A percentile compares a stretch with the other conserved stretches of the same genome.
phyloP scores from a whole-genome alignment of 2,888 invertebrate species.

The Chironomus riparius region DNA sequence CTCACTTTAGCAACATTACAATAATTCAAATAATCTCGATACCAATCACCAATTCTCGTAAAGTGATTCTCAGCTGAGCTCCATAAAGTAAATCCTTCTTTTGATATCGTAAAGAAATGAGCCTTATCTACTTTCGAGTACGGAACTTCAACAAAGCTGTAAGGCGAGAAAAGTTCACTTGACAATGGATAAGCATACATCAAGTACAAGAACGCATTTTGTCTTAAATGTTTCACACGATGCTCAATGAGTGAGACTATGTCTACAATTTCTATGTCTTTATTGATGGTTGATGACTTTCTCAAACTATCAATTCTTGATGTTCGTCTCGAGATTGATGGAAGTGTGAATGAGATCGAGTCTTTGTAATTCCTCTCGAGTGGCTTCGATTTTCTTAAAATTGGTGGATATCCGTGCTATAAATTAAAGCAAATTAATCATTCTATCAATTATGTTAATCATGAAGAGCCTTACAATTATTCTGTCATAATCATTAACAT shows the following conservation, averaged over 20 bases:
- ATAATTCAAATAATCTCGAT: slow-evolving; percentile 72
- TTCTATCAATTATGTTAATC: background rate
- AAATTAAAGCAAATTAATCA: background rate
- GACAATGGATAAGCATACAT: slow-evolving; percentile 61
- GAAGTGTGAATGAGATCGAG: background rate
- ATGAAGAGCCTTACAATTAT: background rate
- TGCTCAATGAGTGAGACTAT: slow-evolving; percentile 35
- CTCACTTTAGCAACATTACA: slow-evolving; percentile 60
- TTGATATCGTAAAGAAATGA: slow-evolving; percentile 73
- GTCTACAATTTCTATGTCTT: background rate
- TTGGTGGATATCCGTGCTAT: background rate
- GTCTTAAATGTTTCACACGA: slow-evolving; percentile 47
- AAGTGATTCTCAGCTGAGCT: slow-evolving; percentile 64
- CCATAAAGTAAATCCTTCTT: slow-evolving; percentile 72
- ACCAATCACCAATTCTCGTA: slow-evolving; percentile 69
- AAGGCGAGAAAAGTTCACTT: slow-evolving; percentile 65
- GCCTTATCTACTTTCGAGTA: slow-evolving; percentile 59
- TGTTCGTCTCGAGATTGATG: background rate
- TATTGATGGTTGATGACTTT: background rate
- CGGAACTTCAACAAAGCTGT: slow-evolving; percentile 63
- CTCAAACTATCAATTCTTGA: background rate
- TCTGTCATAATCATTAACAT: slow-evolving; percentile 2
- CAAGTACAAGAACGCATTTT: slow-evolving; percentile 67
- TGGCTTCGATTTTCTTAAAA: background rate
- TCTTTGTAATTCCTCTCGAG: background rate